A percentile compares a stretch with the other conserved stretches of the same genome.
These are phyloP conservation scores for Tupaia tana DNA, from an alignment of 2,113 vertebrate species.

Conservation along the genomic window DNA sequence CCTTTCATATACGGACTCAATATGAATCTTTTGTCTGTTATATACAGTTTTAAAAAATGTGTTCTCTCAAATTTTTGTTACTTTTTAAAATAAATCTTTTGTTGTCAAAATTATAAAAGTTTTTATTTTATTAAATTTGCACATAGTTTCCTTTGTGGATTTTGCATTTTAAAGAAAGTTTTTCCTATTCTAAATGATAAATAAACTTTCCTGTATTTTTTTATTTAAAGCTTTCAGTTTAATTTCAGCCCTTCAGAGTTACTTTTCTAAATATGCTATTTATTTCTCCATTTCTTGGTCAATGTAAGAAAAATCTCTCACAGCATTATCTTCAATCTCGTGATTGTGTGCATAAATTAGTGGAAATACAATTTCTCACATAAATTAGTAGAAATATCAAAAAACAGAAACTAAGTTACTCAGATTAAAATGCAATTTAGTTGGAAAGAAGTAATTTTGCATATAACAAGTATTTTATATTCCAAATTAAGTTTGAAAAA, in stretches of 20 bases:
- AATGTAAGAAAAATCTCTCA: conserved; percentile 52
- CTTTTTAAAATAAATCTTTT: conserved; percentile 11
- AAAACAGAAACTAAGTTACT: conserved; percentile 50
- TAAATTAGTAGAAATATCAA: conserved; percentile 29
- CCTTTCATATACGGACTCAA: neutral
- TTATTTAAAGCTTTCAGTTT: conserved; percentile 20
- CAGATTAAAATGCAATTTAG: conserved; percentile 50
- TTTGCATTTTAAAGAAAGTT: conserved; percentile 9
- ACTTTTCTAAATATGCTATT: conserved; percentile 42
- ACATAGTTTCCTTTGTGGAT: neutral
- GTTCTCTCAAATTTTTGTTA: neutral
- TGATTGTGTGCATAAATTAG: conserved; percentile 26
- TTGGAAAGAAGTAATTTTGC: conserved; percentile 38
- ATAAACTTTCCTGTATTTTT: neutral
- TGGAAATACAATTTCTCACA: neutral
- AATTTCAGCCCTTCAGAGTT: conserved; percentile 37
- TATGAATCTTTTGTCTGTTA: neutral
- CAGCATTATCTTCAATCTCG: conserved; percentile 16
- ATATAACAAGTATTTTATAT: conserved; percentile 39
- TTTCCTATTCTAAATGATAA: conserved; percentile 13
- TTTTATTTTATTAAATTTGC: conserved; percentile 22
- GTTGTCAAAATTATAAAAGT: conserved; percentile 37
- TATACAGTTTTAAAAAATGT: neutral
- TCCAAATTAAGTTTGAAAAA: conserved; percentile 52
- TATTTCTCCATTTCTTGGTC: conserved; percentile 30